Conservation (phyloP, 2,888 invertebrate genomes). For the Lochmaea crataegi region DNA sequence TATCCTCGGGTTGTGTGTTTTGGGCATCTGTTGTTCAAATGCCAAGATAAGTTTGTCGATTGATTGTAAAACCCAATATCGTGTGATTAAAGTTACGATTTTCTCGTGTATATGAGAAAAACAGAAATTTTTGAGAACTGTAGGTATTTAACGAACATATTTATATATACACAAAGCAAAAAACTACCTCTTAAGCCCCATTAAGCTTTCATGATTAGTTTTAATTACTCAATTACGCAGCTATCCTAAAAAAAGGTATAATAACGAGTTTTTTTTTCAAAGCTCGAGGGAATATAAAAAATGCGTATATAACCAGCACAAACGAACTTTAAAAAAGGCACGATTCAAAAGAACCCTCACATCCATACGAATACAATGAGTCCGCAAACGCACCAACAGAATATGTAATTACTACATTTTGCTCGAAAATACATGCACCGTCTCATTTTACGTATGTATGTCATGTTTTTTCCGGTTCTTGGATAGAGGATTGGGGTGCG, state of each 20-base stretch:
- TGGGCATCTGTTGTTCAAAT: too few relatives aligned
- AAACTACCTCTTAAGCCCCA: neutral
- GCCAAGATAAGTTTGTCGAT: too few relatives aligned
- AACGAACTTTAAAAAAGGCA: slow-evolving; percentile 36
- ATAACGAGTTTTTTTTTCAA: slow-evolving; percentile 23
- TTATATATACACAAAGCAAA: neutral
- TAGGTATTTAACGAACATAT: neutral
- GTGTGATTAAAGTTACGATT: too few relatives aligned
- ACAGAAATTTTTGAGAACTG: too few relatives aligned
- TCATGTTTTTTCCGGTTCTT: slow-evolving; percentile 44
- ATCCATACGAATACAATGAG: slow-evolving; percentile 32
- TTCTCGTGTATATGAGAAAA: too few relatives aligned
- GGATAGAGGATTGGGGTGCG: slow-evolving; percentile 40
- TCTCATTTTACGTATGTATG: slow-evolving; percentile 44
- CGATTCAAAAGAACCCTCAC: slow-evolving; percentile 39
- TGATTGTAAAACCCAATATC: too few relatives aligned
- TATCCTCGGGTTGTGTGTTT: too few relatives aligned
- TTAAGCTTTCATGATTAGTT: slow-evolving; percentile 8
- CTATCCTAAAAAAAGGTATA: slow-evolving; percentile 22
- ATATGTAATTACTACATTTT: slow-evolving; percentile 42
- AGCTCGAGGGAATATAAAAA: slow-evolving; percentile 32
- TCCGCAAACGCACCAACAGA: slow-evolving; percentile 39
- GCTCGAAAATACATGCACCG: slow-evolving; percentile 38
- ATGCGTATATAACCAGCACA: slow-evolving; percentile 26
- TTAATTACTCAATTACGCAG: slow-evolving; percentile 18